Base-by-base conservation (phyloP, 2,113 vertebrate species). In the Circaetus gallicus region DNA sequence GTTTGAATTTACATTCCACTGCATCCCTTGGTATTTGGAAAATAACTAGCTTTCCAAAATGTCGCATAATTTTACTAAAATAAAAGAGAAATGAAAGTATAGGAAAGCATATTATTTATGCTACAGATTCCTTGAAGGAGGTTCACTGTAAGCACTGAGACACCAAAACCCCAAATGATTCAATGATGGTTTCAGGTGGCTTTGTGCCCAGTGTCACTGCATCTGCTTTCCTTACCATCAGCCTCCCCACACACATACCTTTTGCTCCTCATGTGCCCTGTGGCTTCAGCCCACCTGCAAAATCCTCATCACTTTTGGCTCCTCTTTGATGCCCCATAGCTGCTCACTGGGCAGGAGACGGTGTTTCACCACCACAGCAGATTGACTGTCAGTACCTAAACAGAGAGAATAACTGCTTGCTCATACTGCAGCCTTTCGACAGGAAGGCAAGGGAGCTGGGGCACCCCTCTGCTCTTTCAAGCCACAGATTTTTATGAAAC, bases 381-480 rank as follows among this genome's bases (percentile, higher is more conserved):
- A 55, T 50, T 13, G 50, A 49, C 28, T 16, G 14, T n/a, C 38
- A 55, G n/a, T 45, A 76, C 53, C 47, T 47, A 14, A 77, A 73
- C 4, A 31, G 45, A 49, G 42, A 29, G 47, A 56, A 10, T n/a
- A 50, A 28, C 53, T 53, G 22, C 21, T 16, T 26, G 45, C 45
- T 49, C 1, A 0, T 43, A 12, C 19, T 4, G 7, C 36, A 66
- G 52, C 42, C 36, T 73, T 34, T 20, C 7, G 7, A 34, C 3
- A 1, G 66, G 8, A 34, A 43, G 16, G 15, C 49, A 66, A 16
- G 25, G 34, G 50, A 76, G 18, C 73, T 55, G 40, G 24, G 28
- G 13, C 3, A 0, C 1, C 0, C 21, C 28, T 55, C 50, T 72
- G 21, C 31, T 52, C 26, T 67, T 73, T 52, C 31, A 69, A 82